Base-by-base conservation (phyloP, 2,888 invertebrate species). In the Diarsia brunnea region DNA sequence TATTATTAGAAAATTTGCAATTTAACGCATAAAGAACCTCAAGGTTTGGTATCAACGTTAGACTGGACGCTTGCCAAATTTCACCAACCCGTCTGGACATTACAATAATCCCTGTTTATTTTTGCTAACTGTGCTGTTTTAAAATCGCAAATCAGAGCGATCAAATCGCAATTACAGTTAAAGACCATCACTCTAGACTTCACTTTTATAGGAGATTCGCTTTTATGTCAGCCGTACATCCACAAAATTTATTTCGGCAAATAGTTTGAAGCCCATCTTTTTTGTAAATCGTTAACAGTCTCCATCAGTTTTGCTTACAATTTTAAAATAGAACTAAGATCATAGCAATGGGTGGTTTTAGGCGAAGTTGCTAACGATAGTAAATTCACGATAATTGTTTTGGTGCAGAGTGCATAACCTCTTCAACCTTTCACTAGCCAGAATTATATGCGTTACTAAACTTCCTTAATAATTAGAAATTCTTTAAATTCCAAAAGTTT, bases 1-100 rank as follows among this genome's bases (percentile, higher is more conserved):
- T 89, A 87, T 88, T 89, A 87, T 87, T 87, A 86, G 84, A 86
- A 84, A 88, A 87, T 89, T 90, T 89, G 88, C 88, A 87, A 89
- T 90, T 88, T 89, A 85, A 89, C 88, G 78, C 85, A 82, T 89
- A 85, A 88, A 84, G 89, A 87, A 91, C 90, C 89, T 89, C 94
- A 94, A 94, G 94, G 94, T 92, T 92, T 90, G 85, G 88, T 89
- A 90, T 83, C 84, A 88, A 89, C 89, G 87, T 86, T 87, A 75
- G 79, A 69, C 90, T 94, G 95, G 94, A 91, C 16, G 10, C 2
- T 31, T 65, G 94, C 94, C 95, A 95, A 92, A 84, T 89, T 89
- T 90, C 84, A 84, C 89, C 86, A 91, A 90, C 91, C 80, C 51
- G 86, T 82, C 90, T 93, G 93, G 92, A 91, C 89, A 91, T 88